phyloP scores from a whole-genome alignment of 2,113 vertebrate genomes.

The Sebastes fasciatus region DNA sequence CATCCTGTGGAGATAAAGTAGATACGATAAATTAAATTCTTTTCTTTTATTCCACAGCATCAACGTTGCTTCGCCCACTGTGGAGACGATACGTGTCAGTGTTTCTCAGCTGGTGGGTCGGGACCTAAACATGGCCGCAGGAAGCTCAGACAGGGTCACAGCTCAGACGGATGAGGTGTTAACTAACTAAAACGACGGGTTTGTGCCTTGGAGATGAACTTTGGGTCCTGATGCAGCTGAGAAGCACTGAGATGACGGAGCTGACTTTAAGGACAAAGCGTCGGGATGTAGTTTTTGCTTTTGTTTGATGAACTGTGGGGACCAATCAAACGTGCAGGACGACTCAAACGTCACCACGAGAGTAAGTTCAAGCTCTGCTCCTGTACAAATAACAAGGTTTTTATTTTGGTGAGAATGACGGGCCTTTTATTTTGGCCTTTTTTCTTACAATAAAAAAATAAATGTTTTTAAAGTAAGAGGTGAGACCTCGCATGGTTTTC shows the following conservation, averaged over 20 bases:
- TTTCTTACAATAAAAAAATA: slow-evolving; percentile 71
- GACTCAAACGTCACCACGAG: slow-evolving; percentile 67
- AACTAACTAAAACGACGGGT: not conserved
- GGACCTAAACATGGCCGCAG: slow-evolving; percentile 35
- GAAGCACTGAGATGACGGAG: not conserved
- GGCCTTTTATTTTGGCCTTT: slow-evolving; percentile 59
- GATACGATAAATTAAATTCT: too few relatives aligned
- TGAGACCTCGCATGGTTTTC: slow-evolving; percentile 52
- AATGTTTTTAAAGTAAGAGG: slow-evolving; percentile 20
- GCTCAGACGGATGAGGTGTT: not conserved
- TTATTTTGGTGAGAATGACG: slow-evolving; percentile 28
- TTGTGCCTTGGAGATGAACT: slow-evolving; percentile 31
- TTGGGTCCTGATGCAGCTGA: slow-evolving; percentile 51
- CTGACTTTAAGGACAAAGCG: not conserved
- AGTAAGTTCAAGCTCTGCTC: slow-evolving; percentile 35
- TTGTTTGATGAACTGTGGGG: slow-evolving; percentile 30
- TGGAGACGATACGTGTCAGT: slow-evolving; percentile 14
- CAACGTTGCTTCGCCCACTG: not conserved
- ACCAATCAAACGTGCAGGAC: slow-evolving; percentile 21
- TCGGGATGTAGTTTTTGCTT: slow-evolving; percentile 21
- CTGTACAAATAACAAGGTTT: slow-evolving; percentile 37
- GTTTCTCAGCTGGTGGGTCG: slow-evolving; percentile 54
- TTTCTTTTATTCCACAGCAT: not conserved
- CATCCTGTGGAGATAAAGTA: too few relatives aligned
- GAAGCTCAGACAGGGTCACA: not conserved